These are phyloP conservation scores for Eulemur rubriventer DNA, from an alignment of 2,797 vertebrate species.

Conservation along the genomic window DNA sequence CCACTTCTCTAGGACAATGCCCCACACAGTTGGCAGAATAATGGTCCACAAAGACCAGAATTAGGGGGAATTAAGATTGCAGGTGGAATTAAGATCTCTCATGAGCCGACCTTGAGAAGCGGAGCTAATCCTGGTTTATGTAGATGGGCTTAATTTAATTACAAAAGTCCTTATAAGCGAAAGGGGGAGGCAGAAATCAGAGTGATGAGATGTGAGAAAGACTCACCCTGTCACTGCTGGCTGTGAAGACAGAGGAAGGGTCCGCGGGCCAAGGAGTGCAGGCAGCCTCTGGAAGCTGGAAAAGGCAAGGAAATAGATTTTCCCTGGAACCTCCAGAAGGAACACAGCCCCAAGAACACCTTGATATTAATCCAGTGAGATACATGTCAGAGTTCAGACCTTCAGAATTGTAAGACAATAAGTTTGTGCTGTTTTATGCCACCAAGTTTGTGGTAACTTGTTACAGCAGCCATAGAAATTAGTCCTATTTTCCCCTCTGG, in stretches of 20 bases:
- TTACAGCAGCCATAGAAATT: background rate
- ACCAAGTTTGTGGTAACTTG: background rate
- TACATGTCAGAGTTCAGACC: background rate
- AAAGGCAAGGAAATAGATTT: background rate
- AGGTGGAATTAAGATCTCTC: background rate
- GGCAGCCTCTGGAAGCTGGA: background rate
- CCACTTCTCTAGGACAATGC: background rate
- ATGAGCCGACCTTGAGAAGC: background rate
- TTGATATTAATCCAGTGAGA: background rate
- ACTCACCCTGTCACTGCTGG: no score
- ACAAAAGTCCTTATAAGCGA: background rate
- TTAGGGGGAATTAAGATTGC: background rate
- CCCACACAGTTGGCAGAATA: background rate
- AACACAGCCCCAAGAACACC: background rate
- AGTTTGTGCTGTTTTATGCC: background rate
- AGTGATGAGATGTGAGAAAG: background rate
- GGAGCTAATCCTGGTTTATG: background rate
- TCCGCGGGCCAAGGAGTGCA: rapidly evolving
- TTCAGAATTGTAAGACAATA: background rate
- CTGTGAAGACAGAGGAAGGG: background rate
- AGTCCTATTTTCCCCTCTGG: background rate
- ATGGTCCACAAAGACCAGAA: background rate
- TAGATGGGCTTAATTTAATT: background rate
- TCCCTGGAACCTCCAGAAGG: background rate
- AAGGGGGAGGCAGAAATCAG: background rate